phyloP scores from a whole-genome alignment of 1,140 invertebrate genomes.

The Drosophila melanogaster region Release_6_plus_ISO1_MT NT_037436.4:5988001-5988500 shows the following conservation, averaged over 20 bases:
- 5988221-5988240: constrained; percentile 4
- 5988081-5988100: constrained; percentile 81
- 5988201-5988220: constrained; percentile 25
- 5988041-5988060: constrained; percentile 32
- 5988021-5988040: not conserved
- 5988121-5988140: constrained; percentile 20
- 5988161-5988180: constrained; percentile 68
- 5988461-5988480: constrained; percentile 61
- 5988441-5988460: constrained; percentile 27
- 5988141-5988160: constrained; percentile 41
- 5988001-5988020: constrained; percentile 6
- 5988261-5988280: constrained; percentile 42
- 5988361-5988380: constrained; percentile 53
- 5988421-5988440: constrained; percentile 14
- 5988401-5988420: constrained; percentile 36
- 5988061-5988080: constrained; percentile 80
- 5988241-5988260: constrained; percentile 67
- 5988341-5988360: constrained; percentile 60
- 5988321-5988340: constrained; percentile 63
- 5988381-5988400: constrained; percentile 72
- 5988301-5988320: constrained; percentile 48
- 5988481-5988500: constrained; percentile 75
- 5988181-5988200: constrained; percentile 69
- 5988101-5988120: constrained; percentile 10
- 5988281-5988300: constrained; percentile 69